Percentiles rank a stretch among this genome's conserved stretches.
Conservation (phyloP, 2,888 invertebrate species). For the Drosophila antonietae region DNA sequence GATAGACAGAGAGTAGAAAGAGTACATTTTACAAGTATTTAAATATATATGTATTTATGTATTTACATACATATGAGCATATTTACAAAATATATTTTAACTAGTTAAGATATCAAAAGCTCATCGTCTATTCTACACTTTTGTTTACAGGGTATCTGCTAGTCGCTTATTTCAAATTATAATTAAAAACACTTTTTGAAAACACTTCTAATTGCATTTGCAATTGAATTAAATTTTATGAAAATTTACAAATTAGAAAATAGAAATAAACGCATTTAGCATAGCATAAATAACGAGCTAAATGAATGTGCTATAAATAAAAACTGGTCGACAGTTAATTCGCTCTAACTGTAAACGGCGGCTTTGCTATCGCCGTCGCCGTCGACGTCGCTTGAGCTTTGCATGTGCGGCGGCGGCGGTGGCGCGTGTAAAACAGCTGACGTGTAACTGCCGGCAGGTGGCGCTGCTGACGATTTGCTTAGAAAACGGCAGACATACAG, state of each 20-base stretch:
- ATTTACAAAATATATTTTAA: neutral
- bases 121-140: no score
- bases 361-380: neutral
- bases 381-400: neutral
- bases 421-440: slow-evolving; percentile 34
- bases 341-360: slow-evolving; percentile 21
- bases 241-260: neutral
- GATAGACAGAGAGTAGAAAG: neutral
- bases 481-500: slow-evolving; percentile 17
- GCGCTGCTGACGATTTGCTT: slow-evolving; percentile 28
- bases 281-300: neutral
- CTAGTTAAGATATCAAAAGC: no score
- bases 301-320: slow-evolving; percentile 8
- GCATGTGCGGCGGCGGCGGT: neutral
- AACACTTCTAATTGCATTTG: neutral
- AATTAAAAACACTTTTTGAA: neutral
- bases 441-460: slow-evolving; percentile 32
- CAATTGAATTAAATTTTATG: neutral
- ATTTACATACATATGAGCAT: neutral
- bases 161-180: neutral
- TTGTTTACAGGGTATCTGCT: neutral
- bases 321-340: slow-evolving; percentile 15
- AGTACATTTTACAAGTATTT: neutral
- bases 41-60: neutral
- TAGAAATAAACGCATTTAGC: neutral